Evolutionary conservation across 37 sponge, comb jelly and placozoan genomes (phyloP), one percentile per base, ranked within the genome.

Genomic region (Oopsacas minuta): DNA sequence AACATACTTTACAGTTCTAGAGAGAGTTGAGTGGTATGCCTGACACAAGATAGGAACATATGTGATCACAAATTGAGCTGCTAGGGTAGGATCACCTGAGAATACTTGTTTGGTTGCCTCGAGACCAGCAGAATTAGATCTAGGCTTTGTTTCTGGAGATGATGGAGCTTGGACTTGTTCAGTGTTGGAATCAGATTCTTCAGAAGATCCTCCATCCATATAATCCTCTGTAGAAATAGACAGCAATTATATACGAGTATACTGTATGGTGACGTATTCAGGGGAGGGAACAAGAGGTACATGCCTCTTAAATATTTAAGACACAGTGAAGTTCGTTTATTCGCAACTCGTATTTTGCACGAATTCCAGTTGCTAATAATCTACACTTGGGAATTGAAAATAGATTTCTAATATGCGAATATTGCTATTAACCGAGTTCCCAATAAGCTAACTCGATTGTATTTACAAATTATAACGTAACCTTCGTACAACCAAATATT

Each of bases 11-110:
- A 61, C 75, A 20, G 75, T 61, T 12, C 75, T 61, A 34, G 75
- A 61, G 75, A 61, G 75, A 61, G 75, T 61, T 3, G 75, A 61
- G 75, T 61, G 75, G 30, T 61, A 61, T 25, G 75, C 75, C 75
- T 61, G 75, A 12, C 28, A 61, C 75, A 61, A 34, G 75, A 61
- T 61, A 3, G 75, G 75, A 61, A 61, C 22, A 34, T 61, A 61
- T 25, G 75, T 61, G 30, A n/a, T 3, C 28, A 61, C 75, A 61
- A 61, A 61, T 34, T 61, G 75, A 61, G 75, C 75, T 10, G 75
- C 20, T 25, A 61, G 75, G 75, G 75, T 61, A 12, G 75, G 75
- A 34, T 61, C 75, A 25, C 75, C 75, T 3, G 75, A 20, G 75
- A 61, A 61, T 61, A 12, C 28, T 5, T 20, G 30, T 61, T 61